phyloP scores from a whole-genome alignment of 1,140 invertebrate species.

The Drosophila sturtevanti region DNA sequence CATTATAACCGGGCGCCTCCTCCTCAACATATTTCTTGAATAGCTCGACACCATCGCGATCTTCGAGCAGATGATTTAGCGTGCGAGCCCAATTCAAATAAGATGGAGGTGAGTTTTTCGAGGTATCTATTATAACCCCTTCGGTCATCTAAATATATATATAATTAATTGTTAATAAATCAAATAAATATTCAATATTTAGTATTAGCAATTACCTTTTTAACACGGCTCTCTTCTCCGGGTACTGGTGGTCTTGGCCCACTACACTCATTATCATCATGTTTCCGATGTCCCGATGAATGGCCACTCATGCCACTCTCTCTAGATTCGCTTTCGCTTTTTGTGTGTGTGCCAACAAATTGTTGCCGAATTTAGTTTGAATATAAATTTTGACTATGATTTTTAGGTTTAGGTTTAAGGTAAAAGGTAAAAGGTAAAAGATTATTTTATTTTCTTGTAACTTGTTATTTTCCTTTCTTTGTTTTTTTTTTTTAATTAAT shows the following conservation, averaged over 20 bases:
- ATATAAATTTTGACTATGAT: conserved; percentile 54
- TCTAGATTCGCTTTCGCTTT: conserved; percentile 50
- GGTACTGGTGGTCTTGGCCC: conserved; percentile 82
- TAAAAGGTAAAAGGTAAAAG: conserved; percentile 56
- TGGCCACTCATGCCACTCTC: conserved; percentile 81
- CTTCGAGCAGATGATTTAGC: conserved; percentile 90
- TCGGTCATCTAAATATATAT: conserved; percentile 76
- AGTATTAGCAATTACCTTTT: conserved; percentile 66
- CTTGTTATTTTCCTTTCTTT: neutral
- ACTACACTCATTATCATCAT: conserved; percentile 83
- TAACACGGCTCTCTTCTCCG: conserved; percentile 82
- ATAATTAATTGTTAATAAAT: neutral
- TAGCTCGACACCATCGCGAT: conserved; percentile 92
- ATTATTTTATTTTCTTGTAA: conserved; percentile 37
- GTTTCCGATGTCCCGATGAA: conserved; percentile 77
- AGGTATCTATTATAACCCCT: conserved; percentile 83
- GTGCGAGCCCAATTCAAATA: conserved; percentile 94
- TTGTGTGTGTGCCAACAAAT: conserved; percentile 18
- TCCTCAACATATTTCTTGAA: conserved; percentile 92
- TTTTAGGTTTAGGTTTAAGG: conserved; percentile 40
- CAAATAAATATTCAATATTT: neutral
- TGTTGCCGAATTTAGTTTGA: neutral
- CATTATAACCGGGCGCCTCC: conserved; percentile 90
- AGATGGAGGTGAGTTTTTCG: conserved; percentile 87
- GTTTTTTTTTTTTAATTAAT: neutral